Evolutionary conservation across 2,113 vertebrate genomes (phyloP).

Genomic region (Serinus canaria): DNA sequence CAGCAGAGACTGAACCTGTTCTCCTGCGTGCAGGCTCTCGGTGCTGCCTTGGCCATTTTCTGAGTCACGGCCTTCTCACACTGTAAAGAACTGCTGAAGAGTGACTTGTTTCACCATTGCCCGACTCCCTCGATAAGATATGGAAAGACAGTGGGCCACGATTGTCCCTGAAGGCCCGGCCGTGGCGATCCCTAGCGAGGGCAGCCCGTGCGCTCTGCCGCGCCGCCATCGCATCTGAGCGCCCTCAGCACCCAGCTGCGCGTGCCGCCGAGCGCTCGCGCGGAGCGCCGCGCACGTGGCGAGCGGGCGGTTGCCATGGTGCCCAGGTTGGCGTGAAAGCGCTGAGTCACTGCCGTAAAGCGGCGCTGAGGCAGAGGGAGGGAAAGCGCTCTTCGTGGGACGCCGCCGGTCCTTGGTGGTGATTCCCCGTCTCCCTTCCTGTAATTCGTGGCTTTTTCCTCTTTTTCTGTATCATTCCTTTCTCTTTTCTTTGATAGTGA

Average conservation of each 20-base stretch:
- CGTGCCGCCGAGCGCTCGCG: fast-evolving
- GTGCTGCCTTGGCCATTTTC: background rate
- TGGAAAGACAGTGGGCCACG: fast-evolving
- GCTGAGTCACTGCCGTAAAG: background rate
- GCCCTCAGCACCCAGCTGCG: background rate
- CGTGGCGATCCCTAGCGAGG: fast-evolving
- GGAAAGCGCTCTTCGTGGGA: fast-evolving
- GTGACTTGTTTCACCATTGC: background rate
- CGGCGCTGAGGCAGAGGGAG: fast-evolving
- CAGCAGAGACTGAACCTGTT: background rate
- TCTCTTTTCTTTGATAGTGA: background rate
- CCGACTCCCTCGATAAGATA: fast-evolving
- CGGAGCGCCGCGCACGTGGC: fast-evolving
- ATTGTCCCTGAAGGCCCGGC: fast-evolving
- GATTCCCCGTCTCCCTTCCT: too few relatives aligned
- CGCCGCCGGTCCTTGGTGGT: fast-evolving
- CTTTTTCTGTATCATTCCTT: background rate
- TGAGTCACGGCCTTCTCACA: background rate
- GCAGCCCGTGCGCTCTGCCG: fast-evolving
- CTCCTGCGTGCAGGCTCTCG: fast-evolving
- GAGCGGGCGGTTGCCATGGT: fast-evolving
- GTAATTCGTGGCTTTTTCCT: background rate
- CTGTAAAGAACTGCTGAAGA: too few relatives aligned
- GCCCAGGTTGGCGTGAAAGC: fast-evolving
- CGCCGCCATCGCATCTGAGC: fast-evolving